Evolutionary conservation across 2,888 invertebrate genomes (phyloP), one percentile per base, ranked within the genome.

Genomic region (Gerosis bhagava): DNA sequence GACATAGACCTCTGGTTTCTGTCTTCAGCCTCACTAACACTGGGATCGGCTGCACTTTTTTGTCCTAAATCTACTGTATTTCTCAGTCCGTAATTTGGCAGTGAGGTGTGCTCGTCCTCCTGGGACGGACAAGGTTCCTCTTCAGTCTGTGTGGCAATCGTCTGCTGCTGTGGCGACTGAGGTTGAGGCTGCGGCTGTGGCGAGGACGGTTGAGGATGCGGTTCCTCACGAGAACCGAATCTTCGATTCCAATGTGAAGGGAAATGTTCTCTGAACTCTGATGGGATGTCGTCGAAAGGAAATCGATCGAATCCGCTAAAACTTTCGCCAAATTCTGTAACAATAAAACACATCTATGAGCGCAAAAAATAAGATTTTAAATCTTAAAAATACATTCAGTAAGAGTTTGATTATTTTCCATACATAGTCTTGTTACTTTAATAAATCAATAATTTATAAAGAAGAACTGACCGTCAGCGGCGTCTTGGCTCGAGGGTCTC

Each of bases 11-110:
- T 89, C 59, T 93, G 93, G 46, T 89, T 90, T 56, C 94, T 89
- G 70, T 90, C 92, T 54, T 90, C 91, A 28, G 87, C 90, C 77
- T 87, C 83, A 67, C 84, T 82, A 62, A 83, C 53, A 60, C 83
- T 80, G 25, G 86, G 78, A 62, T 90, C 91, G 26, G 87, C 87
- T 62, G 91, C 83, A 59, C 89, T 89, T 66, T 91, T 92, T 57
- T 94, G 93, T 37, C 95, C 95, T 68, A 95, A 91, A 70, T 95
- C 95, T 51, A 95, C 93, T 13, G 95, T 95, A 67, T 95, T 95
- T 56, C 95, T 91, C 50, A 94, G 72, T 3, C 93, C 93, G 90
- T 94, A 92, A 60, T 93, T 93, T 36, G 92, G 91, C 7, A 94
- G 65, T 48, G 72, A 71, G 15, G 67, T 58, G 17, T 71, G 70